Evolutionary conservation across 2,797 vertebrate genomes (phyloP).

Genomic region (Mionectes olivaceus): DNA sequence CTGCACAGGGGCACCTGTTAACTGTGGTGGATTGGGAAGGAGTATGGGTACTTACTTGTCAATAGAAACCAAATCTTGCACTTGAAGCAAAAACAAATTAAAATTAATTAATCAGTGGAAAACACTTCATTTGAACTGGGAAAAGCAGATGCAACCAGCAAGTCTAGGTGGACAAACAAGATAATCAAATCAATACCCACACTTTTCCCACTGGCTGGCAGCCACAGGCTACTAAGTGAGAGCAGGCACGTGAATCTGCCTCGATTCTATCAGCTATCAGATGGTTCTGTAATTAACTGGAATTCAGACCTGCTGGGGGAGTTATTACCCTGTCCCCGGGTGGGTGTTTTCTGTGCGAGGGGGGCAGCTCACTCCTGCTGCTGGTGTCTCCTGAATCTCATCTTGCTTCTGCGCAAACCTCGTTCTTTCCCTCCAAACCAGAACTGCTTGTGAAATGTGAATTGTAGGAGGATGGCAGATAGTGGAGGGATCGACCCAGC

Average conservation of each 20-base stretch:
- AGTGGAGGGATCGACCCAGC: background rate
- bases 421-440: background rate
- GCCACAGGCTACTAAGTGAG: slow-evolving; percentile 29
- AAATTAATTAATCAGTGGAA: slow-evolving; percentile 69
- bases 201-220: slow-evolving; percentile 31
- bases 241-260: background rate
- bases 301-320: slow-evolving; percentile 1
- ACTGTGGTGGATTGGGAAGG: background rate
- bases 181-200: slow-evolving; percentile 69
- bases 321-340: background rate
- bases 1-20: background rate
- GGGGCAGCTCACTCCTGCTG: background rate
- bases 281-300: slow-evolving; percentile 24
- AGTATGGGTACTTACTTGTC: slow-evolving; percentile 2
- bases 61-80: slow-evolving; percentile 57
- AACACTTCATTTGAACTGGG: slow-evolving; percentile 66
- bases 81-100: slow-evolving; percentile 71
- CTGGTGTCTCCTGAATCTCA: background rate
- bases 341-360: background rate
- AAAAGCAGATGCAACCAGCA: slow-evolving; percentile 58
- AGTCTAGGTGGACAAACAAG: slow-evolving; percentile 68
- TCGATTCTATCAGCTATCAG: slow-evolving; percentile 20
- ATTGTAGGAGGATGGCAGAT: background rate
- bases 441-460: background rate
- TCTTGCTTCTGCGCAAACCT: background rate